Percentiles rank a stretch among this genome's conserved stretches.
phyloP scores from a whole-genome alignment of 2,797 vertebrate genomes.

The Enteromius trimaculatus region DNA sequence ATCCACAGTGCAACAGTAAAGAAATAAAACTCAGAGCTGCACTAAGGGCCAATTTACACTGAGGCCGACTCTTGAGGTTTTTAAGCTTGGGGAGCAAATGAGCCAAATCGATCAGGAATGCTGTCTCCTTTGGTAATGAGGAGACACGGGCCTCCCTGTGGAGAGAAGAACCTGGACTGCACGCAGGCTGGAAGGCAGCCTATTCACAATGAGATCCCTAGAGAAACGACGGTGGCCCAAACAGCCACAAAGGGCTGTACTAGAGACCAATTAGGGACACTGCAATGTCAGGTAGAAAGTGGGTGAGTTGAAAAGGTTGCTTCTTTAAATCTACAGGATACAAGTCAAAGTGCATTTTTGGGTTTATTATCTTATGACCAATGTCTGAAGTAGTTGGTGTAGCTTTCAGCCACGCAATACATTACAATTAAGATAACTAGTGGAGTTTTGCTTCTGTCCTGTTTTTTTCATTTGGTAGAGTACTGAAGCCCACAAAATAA shows the following conservation, averaged over 20 bases:
- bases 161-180: slow-evolving; percentile 36
- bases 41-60: slow-evolving; percentile 55
- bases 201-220: slow-evolving; percentile 53
- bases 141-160: slow-evolving; percentile 35
- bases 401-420: neutral
- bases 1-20: slow-evolving; percentile 40
- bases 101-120: slow-evolving; percentile 57
- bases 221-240: slow-evolving; percentile 44
- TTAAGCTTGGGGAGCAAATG: slow-evolving; percentile 52
- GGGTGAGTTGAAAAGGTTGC: slow-evolving; percentile 38
- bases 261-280: slow-evolving; percentile 60
- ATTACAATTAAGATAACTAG: neutral
- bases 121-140: slow-evolving; percentile 55
- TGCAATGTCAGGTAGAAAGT: slow-evolving; percentile 52
- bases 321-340: slow-evolving; percentile 30
- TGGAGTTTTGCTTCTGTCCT: neutral
- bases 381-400: neutral
- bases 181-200: slow-evolving; percentile 4
- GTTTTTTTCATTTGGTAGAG: neutral
- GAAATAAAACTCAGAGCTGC: slow-evolving; percentile 44
- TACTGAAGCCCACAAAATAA: no score
- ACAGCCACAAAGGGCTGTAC: slow-evolving; percentile 52
- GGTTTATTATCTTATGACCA: neutral
- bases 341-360: slow-evolving; percentile 2
- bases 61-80: slow-evolving; percentile 51